Conservation (phyloP, 2,888 invertebrate genomes). For the Nasonia oneida region DNA sequence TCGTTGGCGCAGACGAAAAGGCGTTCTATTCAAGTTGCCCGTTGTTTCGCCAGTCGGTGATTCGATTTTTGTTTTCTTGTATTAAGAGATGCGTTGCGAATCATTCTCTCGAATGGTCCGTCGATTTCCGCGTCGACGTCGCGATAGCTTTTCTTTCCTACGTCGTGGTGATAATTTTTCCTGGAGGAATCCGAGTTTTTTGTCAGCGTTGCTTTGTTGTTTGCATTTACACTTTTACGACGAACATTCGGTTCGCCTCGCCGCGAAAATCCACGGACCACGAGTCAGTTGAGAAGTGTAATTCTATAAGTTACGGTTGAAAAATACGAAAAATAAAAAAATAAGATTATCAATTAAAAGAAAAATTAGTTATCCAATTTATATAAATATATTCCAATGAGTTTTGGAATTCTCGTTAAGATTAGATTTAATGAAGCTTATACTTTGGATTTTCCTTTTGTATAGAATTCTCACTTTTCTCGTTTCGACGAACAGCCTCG, state of each 20-base stretch:
- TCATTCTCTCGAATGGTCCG: constrained; percentile 8
- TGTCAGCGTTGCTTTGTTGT: background rate
- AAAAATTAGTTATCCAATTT: constrained; percentile 22
- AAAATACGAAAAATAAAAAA: constrained; percentile 26
- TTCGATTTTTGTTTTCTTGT: background rate
- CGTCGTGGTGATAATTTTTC: background rate
- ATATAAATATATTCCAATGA: constrained; percentile 10
- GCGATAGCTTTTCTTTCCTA: constrained; percentile 5
- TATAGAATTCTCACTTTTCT: constrained; percentile 30
- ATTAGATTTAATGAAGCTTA: constrained; percentile 39
- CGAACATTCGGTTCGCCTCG: background rate
- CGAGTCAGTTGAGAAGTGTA: constrained; percentile 12
- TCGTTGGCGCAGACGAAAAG: constrained; percentile 32
- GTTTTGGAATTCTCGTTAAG: constrained; percentile 27
- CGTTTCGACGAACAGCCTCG: background rate
- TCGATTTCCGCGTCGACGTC: constrained; percentile 3
- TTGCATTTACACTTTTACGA: constrained; percentile 49
- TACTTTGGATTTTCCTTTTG: constrained; percentile 38
- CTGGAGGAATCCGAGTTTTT: background rate
- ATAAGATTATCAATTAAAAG: constrained; percentile 8
- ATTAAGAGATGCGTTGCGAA: constrained; percentile 4
- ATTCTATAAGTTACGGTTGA: constrained; percentile 27
- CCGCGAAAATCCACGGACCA: constrained; percentile 36
- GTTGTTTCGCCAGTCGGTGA: background rate
- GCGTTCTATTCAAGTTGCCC: constrained; percentile 32